A percentile compares a stretch with the other conserved stretches of the same genome.
These are phyloP conservation scores for Xestia rhomboidea DNA, from an alignment of 2,888 invertebrate genomes.

Conservation along the genomic window DNA sequence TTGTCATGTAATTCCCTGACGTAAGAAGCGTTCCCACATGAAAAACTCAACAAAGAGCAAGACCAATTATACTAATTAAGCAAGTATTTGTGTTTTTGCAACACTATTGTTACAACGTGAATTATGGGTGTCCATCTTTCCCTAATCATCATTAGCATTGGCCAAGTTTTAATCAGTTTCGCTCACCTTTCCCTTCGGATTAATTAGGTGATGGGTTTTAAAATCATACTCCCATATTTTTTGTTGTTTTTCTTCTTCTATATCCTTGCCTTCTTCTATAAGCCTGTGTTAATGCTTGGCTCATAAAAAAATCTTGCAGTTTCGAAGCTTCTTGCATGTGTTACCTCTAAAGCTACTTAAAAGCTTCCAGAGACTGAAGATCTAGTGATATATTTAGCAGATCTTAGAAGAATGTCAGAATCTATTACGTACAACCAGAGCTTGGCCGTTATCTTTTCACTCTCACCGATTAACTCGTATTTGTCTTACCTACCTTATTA, in stretches of 20 bases:
- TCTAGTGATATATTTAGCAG: neutral
- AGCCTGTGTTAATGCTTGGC: neutral
- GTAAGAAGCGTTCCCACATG: slow-evolving; percentile 57
- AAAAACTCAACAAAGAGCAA: slow-evolving; percentile 55
- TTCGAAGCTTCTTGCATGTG: neutral
- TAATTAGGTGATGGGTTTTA: neutral
- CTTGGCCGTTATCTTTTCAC: neutral
- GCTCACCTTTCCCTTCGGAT: slow-evolving; percentile 8
- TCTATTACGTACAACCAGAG: neutral
- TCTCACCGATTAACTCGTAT: neutral
- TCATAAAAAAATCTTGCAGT: neutral
- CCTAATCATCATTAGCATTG: slow-evolving; percentile 17
- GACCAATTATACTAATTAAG: slow-evolving; percentile 53
- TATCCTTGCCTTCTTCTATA: neutral
- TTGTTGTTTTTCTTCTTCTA: neutral
- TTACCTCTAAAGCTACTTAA: neutral
- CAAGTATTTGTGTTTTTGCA: slow-evolving; percentile 42
- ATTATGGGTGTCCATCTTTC: slow-evolving; percentile 45
- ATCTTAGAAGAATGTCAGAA: neutral
- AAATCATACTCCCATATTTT: neutral
- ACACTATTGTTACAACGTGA: slow-evolving; percentile 54
- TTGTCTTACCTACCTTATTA: neutral
- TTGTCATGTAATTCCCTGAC: slow-evolving; percentile 50
- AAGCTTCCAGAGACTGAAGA: too few species aligned
- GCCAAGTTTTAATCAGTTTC: slow-evolving; percentile 7